Percentiles rank a stretch among this genome's conserved stretches.
These are phyloP conservation scores for Oncopeltus fasciatus DNA, from an alignment of 1,140 invertebrate genomes.

Conservation along the genomic window DNA sequence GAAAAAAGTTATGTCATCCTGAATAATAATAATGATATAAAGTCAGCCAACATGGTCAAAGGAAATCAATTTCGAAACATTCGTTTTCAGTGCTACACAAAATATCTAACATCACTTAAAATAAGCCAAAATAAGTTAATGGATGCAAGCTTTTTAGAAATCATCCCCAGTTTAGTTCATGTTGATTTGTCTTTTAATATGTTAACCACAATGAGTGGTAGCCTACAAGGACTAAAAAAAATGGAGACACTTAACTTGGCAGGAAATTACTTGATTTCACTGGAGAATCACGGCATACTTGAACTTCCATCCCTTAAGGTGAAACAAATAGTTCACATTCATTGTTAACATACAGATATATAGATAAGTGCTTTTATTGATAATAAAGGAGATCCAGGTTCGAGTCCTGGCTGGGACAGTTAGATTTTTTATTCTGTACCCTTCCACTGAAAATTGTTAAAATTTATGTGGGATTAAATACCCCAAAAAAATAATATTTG, in stretches of 20 bases:
- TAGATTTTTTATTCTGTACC: neutral
- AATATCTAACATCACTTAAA: neutral
- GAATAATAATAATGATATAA: neutral
- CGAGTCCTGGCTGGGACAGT: no score
- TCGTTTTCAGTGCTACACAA: neutral
- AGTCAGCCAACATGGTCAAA: neutral
- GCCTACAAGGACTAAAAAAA: neutral
- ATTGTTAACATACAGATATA: neutral
- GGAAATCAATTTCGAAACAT: neutral
- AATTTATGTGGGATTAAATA: neutral
- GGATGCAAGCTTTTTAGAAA: neutral
- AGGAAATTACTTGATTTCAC: neutral
- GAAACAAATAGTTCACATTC: neutral
- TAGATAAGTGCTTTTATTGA: neutral
- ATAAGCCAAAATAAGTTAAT: neutral
- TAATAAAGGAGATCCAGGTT: no score
- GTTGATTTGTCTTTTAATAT: neutral
- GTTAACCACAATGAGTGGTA: neutral
- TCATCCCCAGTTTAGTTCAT: neutral
- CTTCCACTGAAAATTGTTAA: neutral
- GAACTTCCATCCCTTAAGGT: neutral
- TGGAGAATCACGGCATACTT: neutral
- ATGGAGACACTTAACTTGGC: neutral
- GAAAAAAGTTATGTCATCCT: neutral
- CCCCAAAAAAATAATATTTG: no score